A percentile compares a stretch with the other conserved stretches of the same genome.
phyloP scores from a whole-genome alignment of 2,797 vertebrate species.

The Anas bahamensis region DNA sequence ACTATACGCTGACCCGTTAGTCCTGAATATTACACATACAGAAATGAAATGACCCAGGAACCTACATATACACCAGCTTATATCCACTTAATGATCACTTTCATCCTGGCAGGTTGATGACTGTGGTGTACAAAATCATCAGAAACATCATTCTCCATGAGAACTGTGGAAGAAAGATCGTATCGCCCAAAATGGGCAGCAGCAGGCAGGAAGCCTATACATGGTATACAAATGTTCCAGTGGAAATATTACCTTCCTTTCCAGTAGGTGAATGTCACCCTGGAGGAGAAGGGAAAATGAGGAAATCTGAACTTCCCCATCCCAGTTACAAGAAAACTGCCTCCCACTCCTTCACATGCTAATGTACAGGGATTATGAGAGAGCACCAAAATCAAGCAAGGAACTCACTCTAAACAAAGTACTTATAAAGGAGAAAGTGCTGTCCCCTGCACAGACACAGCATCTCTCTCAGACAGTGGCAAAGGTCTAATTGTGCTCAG shows the following conservation, averaged over 20 bases:
- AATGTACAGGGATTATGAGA: background rate
- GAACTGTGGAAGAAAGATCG: background rate
- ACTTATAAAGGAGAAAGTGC: background rate
- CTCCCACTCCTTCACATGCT: background rate
- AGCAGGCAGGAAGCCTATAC: background rate
- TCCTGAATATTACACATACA: background rate
- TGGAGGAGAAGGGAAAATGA: background rate
- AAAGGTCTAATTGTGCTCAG: conserved; percentile 22
- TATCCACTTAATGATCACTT: background rate
- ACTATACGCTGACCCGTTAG: background rate
- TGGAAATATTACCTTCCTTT: background rate
- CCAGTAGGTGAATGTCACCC: background rate
- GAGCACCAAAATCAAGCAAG: fast-evolving
- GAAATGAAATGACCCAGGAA: background rate
- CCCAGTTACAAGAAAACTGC: background rate
- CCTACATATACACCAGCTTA: background rate
- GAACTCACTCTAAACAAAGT: background rate
- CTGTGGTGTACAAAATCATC: background rate
- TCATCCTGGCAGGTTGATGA: background rate
- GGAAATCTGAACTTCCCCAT: background rate
- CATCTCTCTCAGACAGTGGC: background rate
- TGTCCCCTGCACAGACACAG: background rate
- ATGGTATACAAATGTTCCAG: background rate
- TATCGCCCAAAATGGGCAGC: background rate
- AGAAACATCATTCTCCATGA: background rate